These are phyloP conservation scores for Diachrysia chrysitis DNA, from an alignment of 2,888 invertebrate species.

Conservation along the genomic window DNA sequence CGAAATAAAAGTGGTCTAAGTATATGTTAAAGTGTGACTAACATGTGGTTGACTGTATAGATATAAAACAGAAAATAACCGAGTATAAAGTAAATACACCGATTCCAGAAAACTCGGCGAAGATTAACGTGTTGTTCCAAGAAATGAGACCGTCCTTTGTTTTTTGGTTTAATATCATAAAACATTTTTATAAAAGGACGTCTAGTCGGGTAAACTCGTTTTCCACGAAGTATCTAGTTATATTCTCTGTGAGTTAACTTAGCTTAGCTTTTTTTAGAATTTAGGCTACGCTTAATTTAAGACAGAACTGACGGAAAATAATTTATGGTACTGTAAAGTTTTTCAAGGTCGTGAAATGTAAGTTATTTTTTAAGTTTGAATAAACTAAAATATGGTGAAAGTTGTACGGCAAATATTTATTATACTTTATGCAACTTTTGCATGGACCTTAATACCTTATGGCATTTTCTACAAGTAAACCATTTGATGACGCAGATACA, in stretches of 20 bases:
- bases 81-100: conserved; percentile 35
- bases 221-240: conserved; percentile 38
- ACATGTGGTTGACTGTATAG: background rate
- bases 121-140: conserved; percentile 30
- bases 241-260: background rate
- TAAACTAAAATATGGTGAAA: background rate
- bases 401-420: background rate
- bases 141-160: conserved; percentile 21
- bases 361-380: background rate
- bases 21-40: background rate
- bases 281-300: background rate
- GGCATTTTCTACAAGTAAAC: too few species aligned
- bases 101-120: conserved; percentile 29
- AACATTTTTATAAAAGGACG: conserved; percentile 26
- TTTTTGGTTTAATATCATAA: conserved; percentile 14
- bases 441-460: too few species aligned
- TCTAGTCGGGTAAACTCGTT: conserved; percentile 27
- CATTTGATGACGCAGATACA: too few species aligned
- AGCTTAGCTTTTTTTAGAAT: conserved; percentile 11
- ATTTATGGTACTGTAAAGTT: background rate
- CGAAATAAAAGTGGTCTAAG: background rate
- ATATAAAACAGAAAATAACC: conserved; percentile 24
- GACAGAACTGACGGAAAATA: background rate
- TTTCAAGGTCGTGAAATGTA: background rate
- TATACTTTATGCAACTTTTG: too few species aligned